Evolutionary conservation across 2,888 invertebrate species (phyloP), one percentile per base, ranked within the genome.

Genomic region (Kuschelorhynchus macadamiae): DNA sequence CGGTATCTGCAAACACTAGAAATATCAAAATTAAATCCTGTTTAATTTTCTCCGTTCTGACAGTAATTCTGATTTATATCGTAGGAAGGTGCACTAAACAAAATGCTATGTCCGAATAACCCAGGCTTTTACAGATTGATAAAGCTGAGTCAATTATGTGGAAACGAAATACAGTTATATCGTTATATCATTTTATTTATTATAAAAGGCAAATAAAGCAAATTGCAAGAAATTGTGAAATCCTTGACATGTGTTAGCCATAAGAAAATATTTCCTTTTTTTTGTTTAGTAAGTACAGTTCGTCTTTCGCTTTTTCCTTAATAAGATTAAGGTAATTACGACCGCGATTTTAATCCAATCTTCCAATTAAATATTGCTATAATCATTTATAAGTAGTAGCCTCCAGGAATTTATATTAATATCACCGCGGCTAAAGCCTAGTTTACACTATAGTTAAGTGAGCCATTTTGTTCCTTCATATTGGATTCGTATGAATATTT

Each of bases 141-240:
- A 61, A 61, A 42, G 14, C 20, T 2, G 16, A 50, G 61, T 41
- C 61, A 61, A 61, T 61, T 61, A 61, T 44, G 42, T 42, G 42
- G 42, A 52, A 61, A 59, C 30, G 17, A 30, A 42, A 16, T 50
- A 41, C 50, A 50, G 32, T 60, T 60, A 60, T 5, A 17, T 50
- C 49, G 60, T 60, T 50, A 41, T 32, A 44, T 56, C 44, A 14
- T 44, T 20, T 44, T 44, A 44, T 16, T 44, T 21, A 41, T 2
- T 20, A 53, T 21, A 14, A 39, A 39, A 30, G 44, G 44, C 16
- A 42, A 25, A 42, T 42, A 36, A 14, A 36, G 11, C 36, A 44
- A 44, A 44, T 49, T 20, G 30, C 49, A 2, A 3, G 36, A 36
- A 12, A 11, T 36, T 36, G 36, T 36, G 36, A 36, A 36, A 36